A percentile compares a stretch with the other conserved stretches of the same genome.
These are phyloP conservation scores for Gadus chalcogrammus DNA, from an alignment of 2,113 vertebrate species.

Conservation along the genomic window DNA sequence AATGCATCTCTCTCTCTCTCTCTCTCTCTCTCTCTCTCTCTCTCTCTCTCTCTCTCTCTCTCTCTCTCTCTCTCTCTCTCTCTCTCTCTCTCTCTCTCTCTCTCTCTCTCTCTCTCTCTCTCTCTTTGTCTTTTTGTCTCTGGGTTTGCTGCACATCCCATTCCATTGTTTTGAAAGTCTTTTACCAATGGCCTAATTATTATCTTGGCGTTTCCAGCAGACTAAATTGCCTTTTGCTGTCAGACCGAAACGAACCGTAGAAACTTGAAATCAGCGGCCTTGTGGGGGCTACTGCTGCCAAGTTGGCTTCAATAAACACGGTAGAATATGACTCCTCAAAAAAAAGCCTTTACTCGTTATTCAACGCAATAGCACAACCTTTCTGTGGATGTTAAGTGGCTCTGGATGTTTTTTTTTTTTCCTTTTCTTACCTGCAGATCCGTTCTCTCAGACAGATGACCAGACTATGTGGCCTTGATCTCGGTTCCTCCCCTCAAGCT, in stretches of 20 bases:
- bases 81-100: no score
- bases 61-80: no score
- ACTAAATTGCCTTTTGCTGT: constrained; percentile 18
- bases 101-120: no score
- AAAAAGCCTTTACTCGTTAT: not conserved
- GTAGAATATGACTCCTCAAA: not conserved
- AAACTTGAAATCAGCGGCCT: not conserved
- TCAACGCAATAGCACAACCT: not conserved
- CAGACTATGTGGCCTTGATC: constrained; percentile 59
- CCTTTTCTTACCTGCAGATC: constrained; percentile 36
- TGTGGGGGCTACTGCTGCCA: not conserved
- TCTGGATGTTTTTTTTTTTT: not conserved
- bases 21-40: no score
- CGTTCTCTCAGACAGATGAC: constrained; percentile 26
- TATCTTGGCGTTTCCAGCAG: not conserved
- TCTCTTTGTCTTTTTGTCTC: no score
- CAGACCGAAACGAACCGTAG: constrained; percentile 29
- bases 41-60: no score
- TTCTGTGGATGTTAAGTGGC: not conserved
- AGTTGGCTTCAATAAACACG: not conserved
- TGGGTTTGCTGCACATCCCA: no score
- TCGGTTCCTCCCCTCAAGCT: constrained; percentile 33
- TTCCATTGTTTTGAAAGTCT: not conserved
- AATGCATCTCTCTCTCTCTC: no score
- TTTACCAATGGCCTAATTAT: no score